Evolutionary conservation across 2,888 invertebrate genomes (phyloP).

Genomic region (Gari tellinella): DNA sequence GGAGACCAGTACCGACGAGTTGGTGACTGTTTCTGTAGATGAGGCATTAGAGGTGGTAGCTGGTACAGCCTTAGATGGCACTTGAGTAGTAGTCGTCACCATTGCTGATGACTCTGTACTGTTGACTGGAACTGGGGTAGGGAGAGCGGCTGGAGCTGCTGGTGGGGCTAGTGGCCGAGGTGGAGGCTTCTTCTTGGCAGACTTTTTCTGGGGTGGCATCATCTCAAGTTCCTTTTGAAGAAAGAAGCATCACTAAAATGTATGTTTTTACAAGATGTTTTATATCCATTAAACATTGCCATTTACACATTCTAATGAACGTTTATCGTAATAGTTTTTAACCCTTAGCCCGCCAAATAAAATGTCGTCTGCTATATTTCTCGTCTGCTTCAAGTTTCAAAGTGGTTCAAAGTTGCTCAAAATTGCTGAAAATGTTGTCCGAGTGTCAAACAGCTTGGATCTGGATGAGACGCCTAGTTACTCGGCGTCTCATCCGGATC

Average conservation of each 20-base stretch:
- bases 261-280: too few species aligned
- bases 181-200: slow-evolving; percentile 17
- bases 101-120: slow-evolving; percentile 33
- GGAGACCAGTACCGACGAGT: slow-evolving; percentile 42
- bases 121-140: neutral
- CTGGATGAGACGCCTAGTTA: too few species aligned
- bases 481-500: too few species aligned
- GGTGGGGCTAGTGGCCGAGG: neutral
- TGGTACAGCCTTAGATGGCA: slow-evolving; percentile 56
- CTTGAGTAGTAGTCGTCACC: slow-evolving; percentile 58
- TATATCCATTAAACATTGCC: too few species aligned
- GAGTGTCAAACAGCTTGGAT: too few species aligned
- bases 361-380: too few species aligned
- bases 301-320: too few species aligned
- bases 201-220: slow-evolving; percentile 17
- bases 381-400: too few species aligned
- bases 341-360: too few species aligned
- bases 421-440: too few species aligned
- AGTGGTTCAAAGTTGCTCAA: too few species aligned
- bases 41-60: slow-evolving; percentile 54
- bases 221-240: slow-evolving; percentile 28
- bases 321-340: too few species aligned
- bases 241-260: neutral
- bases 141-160: neutral
- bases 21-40: slow-evolving; percentile 56